These are phyloP conservation scores for Prionailurus viverrinus DNA, from an alignment of 2,113 vertebrate genomes.

Conservation along the genomic window DNA sequence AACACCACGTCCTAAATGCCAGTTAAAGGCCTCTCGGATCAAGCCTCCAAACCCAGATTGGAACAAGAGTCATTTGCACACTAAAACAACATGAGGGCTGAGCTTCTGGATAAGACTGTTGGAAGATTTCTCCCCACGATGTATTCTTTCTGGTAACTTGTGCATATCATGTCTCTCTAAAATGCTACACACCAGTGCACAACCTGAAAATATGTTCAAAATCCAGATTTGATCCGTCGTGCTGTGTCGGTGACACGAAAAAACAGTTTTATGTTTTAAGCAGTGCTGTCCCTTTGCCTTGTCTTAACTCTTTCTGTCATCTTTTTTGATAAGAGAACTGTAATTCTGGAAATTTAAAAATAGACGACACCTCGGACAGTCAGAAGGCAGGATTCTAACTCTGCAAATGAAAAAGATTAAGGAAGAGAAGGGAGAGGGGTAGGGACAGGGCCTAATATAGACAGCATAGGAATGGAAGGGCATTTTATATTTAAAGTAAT, in stretches of 20 bases:
- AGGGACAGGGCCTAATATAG: not conserved
- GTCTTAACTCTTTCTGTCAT: not conserved
- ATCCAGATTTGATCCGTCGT: not conserved
- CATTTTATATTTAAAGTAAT: constrained; percentile 24
- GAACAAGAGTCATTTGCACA: constrained; percentile 24
- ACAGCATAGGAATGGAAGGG: not conserved
- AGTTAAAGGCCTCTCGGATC: not conserved
- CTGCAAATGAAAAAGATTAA: not conserved
- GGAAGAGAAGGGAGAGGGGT: too few species aligned
- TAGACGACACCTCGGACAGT: not conserved
- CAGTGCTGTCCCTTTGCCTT: not conserved
- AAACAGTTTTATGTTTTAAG: not conserved
- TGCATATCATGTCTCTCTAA: not conserved
- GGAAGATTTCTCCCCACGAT: not conserved
- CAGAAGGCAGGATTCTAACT: constrained; percentile 35
- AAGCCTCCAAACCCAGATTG: not conserved
- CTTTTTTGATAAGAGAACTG: not conserved
- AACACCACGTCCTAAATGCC: not conserved
- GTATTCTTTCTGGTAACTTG: not conserved
- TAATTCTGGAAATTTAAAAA: constrained; percentile 54
- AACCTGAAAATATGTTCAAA: constrained; percentile 21
- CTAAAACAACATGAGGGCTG: not conserved
- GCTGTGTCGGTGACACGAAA: not conserved
- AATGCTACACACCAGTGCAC: not conserved
- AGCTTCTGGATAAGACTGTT: not conserved